Conservation (phyloP, 2,888 invertebrate genomes). For the Rotaria sp. region DNA sequence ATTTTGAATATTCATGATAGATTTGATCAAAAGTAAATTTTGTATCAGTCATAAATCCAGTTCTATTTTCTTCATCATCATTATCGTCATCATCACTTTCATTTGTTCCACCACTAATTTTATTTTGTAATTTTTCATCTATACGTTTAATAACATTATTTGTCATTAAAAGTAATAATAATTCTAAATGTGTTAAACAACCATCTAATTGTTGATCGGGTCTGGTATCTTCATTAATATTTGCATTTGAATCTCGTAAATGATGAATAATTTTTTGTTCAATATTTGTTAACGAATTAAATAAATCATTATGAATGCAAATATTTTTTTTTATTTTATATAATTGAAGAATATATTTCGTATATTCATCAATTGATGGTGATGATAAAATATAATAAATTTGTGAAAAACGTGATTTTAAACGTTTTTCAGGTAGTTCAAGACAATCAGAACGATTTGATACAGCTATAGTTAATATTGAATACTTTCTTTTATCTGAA, state of each 20-base stretch:
- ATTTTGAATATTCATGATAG: constrained; percentile 24
- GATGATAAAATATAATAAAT: not conserved
- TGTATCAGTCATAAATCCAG: not conserved
- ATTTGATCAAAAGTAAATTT: constrained; percentile 27
- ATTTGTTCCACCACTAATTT: not conserved
- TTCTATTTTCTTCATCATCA: not conserved
- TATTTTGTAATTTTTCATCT: not conserved
- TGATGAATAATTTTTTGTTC: not conserved
- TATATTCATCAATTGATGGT: not conserved
- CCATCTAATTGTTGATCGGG: not conserved
- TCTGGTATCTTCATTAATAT: not conserved
- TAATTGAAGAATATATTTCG: not conserved
- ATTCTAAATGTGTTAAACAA: constrained; percentile 19
- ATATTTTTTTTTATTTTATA: not conserved
- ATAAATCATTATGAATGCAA: not conserved
- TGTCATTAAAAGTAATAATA: constrained; percentile 10
- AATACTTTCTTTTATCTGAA: not conserved
- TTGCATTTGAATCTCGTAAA: not conserved
- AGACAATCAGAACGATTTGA: constrained; percentile 24
- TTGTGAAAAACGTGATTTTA: constrained; percentile 28
- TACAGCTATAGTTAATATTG: constrained; percentile 2
- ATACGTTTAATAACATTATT: constrained; percentile 10
- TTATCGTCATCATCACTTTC: constrained; percentile 8
- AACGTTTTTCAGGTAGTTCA: constrained; percentile 23
- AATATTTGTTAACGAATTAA: not conserved